These are phyloP conservation scores for human DNA, from an alignment of 2,113 vertebrate species.

Conservation along the genomic window GRCh38 chr7:16694501-16695000, in stretches of 20 bases:
- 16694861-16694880: slow-evolving; percentile 95
- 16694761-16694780: neutral
- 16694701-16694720: neutral
- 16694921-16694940: slow-evolving; percentile 92
- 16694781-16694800: neutral
- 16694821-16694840: slow-evolving; percentile 87
- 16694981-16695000: slow-evolving; percentile 93
- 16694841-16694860: slow-evolving; percentile 93
- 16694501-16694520: neutral
- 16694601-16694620: neutral
- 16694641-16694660: neutral
- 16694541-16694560: neutral
- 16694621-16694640: neutral
- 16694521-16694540: neutral
- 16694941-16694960: slow-evolving; percentile 95
- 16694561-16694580: neutral
- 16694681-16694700: neutral
- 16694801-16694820: neutral
- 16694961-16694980: slow-evolving; percentile 93
- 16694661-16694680: slow-evolving; percentile 33
- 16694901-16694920: slow-evolving; percentile 93
- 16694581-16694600: neutral
- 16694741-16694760: neutral
- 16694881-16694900: slow-evolving; percentile 93
- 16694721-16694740: neutral